Base-by-base conservation (phyloP, 1,140 invertebrate genomes). In the Acromyrmex charruanus region DNA sequence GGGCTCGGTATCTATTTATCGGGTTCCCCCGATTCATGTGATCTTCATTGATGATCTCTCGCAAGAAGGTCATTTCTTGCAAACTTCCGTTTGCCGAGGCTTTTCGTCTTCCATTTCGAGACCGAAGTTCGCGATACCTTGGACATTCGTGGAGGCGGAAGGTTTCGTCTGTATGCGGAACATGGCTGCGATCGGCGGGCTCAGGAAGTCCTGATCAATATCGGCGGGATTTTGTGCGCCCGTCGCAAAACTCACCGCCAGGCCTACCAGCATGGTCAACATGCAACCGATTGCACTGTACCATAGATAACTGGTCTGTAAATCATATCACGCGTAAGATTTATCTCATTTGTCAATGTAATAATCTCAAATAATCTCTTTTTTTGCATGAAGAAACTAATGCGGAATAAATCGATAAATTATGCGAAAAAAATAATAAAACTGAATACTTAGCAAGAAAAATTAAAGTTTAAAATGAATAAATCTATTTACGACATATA, bases 241-340 rank as follows among this genome's bases (percentile, higher is more conserved):
- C 7, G 98, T 98, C 0, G 97, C 87, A 1, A 97, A 95, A 65
- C 98, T 98, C 1, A 98, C 96, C 0, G 97, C 49, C 44, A 98
- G 93, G 1, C 98, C 98, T 16, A 97, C 94, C 3, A 98, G 85
- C 39, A 98, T 94, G 0, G 98, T 98, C 0, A 97, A 94, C 0
- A 96, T 86, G 66, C 96, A 97, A 1, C 97, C 98, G n/a, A 98
- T 96, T 39, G 96, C 96, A n/a, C 97, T 97, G 93, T 97, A 98
- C 97, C 97, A 98, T 87, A 98, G 94, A 93, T 97, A 98, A 44
- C 97, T 97, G 65, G 97, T 95, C 92, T 96, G 94, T n/a, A 66
- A 77, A 58, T 35, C 2, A 55, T 68, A 44, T 49, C 12, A 16
- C 10, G 16, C 12, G 2, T 35, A 35, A 55, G 10, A n/a, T 2